Base-by-base conservation (phyloP, 2,113 vertebrate genomes). In the Plestiodon gilberti region DNA sequence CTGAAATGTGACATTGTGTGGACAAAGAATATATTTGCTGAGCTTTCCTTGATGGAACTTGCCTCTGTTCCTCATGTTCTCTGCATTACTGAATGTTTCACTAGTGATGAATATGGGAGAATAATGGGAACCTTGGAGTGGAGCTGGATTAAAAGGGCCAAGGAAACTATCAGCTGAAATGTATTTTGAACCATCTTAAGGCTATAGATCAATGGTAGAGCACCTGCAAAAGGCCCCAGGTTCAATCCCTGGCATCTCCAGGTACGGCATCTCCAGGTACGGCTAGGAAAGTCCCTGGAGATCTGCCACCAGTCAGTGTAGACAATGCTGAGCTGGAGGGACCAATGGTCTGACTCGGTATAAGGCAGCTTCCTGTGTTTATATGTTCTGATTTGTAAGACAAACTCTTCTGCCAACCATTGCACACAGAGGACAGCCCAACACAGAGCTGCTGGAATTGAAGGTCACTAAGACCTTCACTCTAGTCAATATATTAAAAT, bases 11-110 rank as follows among this genome's bases (percentile, higher is more conserved):
- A 69, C 81, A 55, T 59, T 2, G 55, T 62, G 87, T 93, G 87
- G 89, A 92, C 89, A 65, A 92, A 91, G 91, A 88, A 86, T 81
- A 83, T 86, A 87, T 90, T 71, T 83, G 89, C 90, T 91, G 4
- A 83, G 70, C 82, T 95, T 87, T 57, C 91, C 93, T 7, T 4
- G 84, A 3, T 33, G 86, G 70, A 89, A 73, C 65, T 89, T 87
- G 1, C 83, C 67, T 77, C 18, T 92, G 79, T 65, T 75, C 20
- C 59, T 81, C 86, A 85, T 67, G 78, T 61, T 86, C 38, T 48
- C 79, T 87, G 85, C n/a, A 22, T 88, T 86, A 38, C 23, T 25
- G 57, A 43, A 62, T 80, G 0, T 0, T 83, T 78, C 74, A 2
- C 30, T 48, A 15, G 87, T 89, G 74, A 75, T 89, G 59, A 78